Evolutionary conservation across 2,113 vertebrate species (phyloP), one percentile per base, ranked within the genome.

Genomic region (Terrapene triunguis): DNA sequence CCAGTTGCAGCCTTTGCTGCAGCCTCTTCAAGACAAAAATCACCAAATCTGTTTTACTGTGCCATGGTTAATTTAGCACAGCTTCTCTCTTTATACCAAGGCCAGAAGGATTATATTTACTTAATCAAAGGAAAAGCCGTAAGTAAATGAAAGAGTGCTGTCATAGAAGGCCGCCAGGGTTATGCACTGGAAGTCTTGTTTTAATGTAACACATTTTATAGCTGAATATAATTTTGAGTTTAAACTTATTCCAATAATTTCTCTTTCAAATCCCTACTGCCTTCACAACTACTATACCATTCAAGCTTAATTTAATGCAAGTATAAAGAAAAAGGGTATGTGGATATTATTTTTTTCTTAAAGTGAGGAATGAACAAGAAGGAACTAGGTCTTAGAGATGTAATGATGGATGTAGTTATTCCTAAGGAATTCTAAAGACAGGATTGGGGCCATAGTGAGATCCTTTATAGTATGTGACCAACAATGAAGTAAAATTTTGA

Each of bases 111-210:
- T 96, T 78, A 89, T 4, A 42, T 74, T 89, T 87, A 86, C 54
- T 90, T 93, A 93, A 94, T 89, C 82, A 82, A 47, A 95, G 55
- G 19, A 69, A 96, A 88, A 95, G 42, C 13, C 83, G 85, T 1
- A 27, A 92, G 69, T 27, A 87, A 79, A 88, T 21, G 53, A 94
- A 96, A 89, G 80, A 94, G 62, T 38, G 50, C 19, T 32, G 57
- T 89, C 27, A 42, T 19, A 92, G 42, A 55, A 91, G 81, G 59
- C 29, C 19, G 50, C 4, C 57, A 85, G 78, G 48, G 57, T 3
- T 50, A 81, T 42, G 62, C 0, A 0, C 29, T 91, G 80, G 47
- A 89, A 90, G 35, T 25, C 38, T 51, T 48, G 44, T 57, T 76
- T 89, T 81, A 89, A 91, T 32, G 72, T 89, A 91, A 65, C 35